Evolutionary conservation across 2,797 vertebrate genomes (phyloP), one percentile per base, ranked within the genome.

Genomic region (Xiphorhynchus erythropygius): DNA sequence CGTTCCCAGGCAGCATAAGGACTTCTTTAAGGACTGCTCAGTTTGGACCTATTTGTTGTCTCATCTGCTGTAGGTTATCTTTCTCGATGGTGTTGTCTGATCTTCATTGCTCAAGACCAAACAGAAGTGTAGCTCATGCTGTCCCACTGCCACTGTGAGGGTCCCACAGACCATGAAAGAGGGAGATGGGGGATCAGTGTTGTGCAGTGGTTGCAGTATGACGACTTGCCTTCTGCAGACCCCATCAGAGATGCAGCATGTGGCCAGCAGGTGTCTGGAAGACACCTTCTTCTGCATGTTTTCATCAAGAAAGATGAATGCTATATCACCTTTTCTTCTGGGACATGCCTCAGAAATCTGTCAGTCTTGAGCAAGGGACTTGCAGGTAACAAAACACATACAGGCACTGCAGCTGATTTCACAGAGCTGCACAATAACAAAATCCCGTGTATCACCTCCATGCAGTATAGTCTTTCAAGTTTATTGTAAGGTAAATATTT

Each of bases 401-500:
- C 4, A 76, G 63, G 17, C 25, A 53, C 18, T 60, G 50, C 19
- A 42, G 28, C 23, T 90, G 76, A 59, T 85, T 91, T 82, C 62
- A 70, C n/a, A 63, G 52, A 33, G 27, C 44, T 32, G 27, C 24
- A 41, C 52, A 70, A 16, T 4, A 16, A 25, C 27, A 25, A 62
- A 24, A 5, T 79, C 27, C 13, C 7, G 3, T 19, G n/a, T 74
- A 47, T 52, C 57, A 25, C 30, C 75, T 73, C 59, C 87, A 27
- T 46, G 33, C 27, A 83, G 35, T 41, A 82, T 44, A 55, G 55
- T 19, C 22, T 89, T 85, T 75, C 46, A 63, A 56, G 27, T 74
- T 67, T 82, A 86, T 56, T 74, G 49, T 42, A 77, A 78, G 42
- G 25, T 62, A 87, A 95, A 64, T 6, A 13, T 57, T 93, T 88